phyloP scores from a whole-genome alignment of 2,113 vertebrate genomes.

The Xenopus laevis region DNA sequence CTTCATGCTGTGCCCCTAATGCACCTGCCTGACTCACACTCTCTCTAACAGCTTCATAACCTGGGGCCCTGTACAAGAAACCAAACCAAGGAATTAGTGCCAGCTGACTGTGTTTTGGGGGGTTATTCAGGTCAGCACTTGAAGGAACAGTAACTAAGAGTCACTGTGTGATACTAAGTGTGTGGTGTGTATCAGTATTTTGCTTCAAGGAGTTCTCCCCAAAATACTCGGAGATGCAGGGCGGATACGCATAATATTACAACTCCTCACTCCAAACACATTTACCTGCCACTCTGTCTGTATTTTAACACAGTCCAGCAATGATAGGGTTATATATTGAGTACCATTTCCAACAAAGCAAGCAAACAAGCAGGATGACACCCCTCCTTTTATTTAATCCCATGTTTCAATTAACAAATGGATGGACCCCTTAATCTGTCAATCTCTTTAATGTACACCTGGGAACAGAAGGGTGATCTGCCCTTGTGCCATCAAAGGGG shows the following conservation, averaged over 20 bases:
- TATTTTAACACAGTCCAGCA: too few species aligned
- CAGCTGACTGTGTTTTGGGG: constrained; percentile 46
- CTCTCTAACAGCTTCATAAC: constrained; percentile 51
- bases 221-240: too few species aligned
- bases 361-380: constrained; percentile 12
- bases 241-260: too few species aligned
- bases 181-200: neutral
- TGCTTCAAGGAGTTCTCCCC: neutral
- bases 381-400: constrained; percentile 51
- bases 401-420: constrained; percentile 54
- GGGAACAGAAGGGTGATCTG: constrained; percentile 56
- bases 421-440: constrained; percentile 52
- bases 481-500: constrained; percentile 50
- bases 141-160: constrained; percentile 56
- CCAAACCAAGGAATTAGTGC: constrained; percentile 58
- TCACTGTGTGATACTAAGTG: constrained; percentile 12
- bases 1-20: constrained; percentile 59
- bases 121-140: constrained; percentile 57
- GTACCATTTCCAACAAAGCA: neutral
- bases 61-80: constrained; percentile 50
- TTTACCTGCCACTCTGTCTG: too few species aligned
- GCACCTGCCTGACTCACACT: constrained; percentile 60
- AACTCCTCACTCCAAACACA: too few species aligned
- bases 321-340: neutral
- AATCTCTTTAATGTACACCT: constrained; percentile 66